phyloP scores from a whole-genome alignment of 2,113 vertebrate species.

The Hydropotes inermis region DNA sequence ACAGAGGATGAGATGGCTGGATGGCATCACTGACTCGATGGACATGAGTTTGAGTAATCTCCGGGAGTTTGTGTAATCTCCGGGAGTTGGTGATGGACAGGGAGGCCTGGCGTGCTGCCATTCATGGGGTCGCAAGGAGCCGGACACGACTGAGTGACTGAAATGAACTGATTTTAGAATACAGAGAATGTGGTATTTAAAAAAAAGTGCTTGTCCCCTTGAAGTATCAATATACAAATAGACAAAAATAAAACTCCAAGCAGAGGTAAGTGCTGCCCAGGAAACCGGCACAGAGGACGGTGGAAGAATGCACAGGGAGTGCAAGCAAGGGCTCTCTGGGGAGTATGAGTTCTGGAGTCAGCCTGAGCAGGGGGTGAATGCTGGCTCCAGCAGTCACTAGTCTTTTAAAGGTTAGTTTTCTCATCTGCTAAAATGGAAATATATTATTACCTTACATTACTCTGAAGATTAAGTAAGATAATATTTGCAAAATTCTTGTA shows the following conservation, averaged over 20 bases:
- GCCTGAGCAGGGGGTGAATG: neutral
- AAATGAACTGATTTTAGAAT: neutral
- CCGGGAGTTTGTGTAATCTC: too few species aligned
- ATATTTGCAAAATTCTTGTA: conserved; percentile 23
- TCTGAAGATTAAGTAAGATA: conserved; percentile 4
- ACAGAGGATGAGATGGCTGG: too few species aligned
- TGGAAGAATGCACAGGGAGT: neutral
- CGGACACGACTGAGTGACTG: too few species aligned
- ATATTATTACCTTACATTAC: neutral
- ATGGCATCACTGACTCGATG: too few species aligned
- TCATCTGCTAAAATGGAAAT: neutral
- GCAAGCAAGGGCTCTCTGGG: neutral
- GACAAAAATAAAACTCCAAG: neutral
- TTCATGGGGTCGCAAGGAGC: too few species aligned
- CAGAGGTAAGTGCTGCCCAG: neutral
- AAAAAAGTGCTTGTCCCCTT: neutral
- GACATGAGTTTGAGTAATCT: too few species aligned
- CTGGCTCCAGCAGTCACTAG: neutral
- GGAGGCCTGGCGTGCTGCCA: too few species aligned
- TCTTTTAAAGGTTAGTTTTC: neutral
- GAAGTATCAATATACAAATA: neutral
- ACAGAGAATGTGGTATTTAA: neutral
- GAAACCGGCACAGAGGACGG: neutral
- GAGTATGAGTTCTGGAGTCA: neutral
- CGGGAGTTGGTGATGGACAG: too few species aligned